phyloP scores from a whole-genome alignment of 1,140 invertebrate species.

The Drosophila guanche region DNA sequence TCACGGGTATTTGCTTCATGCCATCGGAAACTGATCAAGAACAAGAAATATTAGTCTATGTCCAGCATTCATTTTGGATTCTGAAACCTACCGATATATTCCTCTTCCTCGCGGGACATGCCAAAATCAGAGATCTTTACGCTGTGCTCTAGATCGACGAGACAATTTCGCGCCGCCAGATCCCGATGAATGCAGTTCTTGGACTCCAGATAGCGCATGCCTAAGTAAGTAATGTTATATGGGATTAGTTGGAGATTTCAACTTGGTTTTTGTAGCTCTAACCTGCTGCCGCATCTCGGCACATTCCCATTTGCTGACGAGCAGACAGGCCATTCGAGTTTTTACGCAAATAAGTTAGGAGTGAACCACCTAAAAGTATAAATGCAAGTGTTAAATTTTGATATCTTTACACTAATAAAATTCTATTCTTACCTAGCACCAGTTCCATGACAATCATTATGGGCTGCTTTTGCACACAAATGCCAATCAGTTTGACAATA shows the following conservation, averaged over 20 bases:
- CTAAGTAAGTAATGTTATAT: conserved; percentile 17
- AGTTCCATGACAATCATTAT: conserved; percentile 99
- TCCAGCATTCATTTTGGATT: not conserved
- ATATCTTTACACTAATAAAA: too few relatives aligned
- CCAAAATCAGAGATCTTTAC: conserved; percentile 99
- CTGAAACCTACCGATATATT: conserved; percentile 88
- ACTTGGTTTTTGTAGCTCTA: not conserved
- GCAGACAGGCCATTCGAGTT: conserved; percentile 88
- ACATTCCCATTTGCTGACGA: conserved; percentile 93
- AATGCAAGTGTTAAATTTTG: not conserved
- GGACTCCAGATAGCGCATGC: conserved; percentile 97
- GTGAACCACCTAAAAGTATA: conserved; percentile 90
- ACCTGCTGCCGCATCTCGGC: conserved; percentile 95
- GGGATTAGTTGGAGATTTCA: not conserved
- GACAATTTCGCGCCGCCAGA: conserved; percentile 96
- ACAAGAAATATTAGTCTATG: not conserved
- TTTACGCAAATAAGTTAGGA: conserved; percentile 94
- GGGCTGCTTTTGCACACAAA: conserved; percentile 98
- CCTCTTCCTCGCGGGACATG: conserved; percentile 98
- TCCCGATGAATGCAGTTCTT: conserved; percentile 98
- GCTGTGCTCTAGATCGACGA: conserved; percentile 89
- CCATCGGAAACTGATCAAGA: conserved; percentile 91
- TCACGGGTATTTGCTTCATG: conserved; percentile 99
- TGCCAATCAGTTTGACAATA: conserved; percentile 97
- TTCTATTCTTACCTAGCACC: conserved; percentile 44